phyloP scores from a whole-genome alignment of 2,888 invertebrate species.

The Endotricha flammealis region DNA sequence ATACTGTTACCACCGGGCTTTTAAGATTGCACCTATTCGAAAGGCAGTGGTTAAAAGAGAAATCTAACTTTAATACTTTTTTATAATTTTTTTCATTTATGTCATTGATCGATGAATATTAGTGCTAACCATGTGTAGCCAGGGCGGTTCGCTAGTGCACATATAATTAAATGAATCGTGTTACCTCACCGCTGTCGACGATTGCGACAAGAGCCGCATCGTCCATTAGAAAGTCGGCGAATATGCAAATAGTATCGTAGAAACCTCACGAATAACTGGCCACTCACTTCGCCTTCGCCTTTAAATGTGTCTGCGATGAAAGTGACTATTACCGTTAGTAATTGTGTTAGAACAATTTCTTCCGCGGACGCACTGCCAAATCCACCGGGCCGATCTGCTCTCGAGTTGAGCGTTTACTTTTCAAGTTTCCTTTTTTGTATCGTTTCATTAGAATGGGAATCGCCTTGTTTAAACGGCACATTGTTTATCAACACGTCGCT shows the following conservation, averaged over 20 bases:
- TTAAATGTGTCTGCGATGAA: slow-evolving; percentile 75
- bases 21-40: slow-evolving; percentile 40
- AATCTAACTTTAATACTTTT: too few relatives aligned
- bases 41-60: slow-evolving; percentile 39
- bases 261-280: slow-evolving; percentile 78
- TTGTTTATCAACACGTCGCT: slow-evolving; percentile 54
- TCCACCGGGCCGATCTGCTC: slow-evolving; percentile 26
- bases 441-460: slow-evolving; percentile 37
- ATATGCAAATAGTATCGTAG: slow-evolving; percentile 79
- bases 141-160: too few relatives aligned
- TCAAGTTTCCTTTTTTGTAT: slow-evolving; percentile 27
- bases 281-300: slow-evolving; percentile 74
- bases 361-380: slow-evolving; percentile 49
- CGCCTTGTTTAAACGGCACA: slow-evolving; percentile 42
- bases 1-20: slow-evolving; percentile 53
- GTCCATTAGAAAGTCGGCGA: slow-evolving; percentile 78
- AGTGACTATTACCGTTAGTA: slow-evolving; percentile 74
- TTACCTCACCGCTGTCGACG: slow-evolving; percentile 70
- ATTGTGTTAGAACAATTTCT: slow-evolving; percentile 69
- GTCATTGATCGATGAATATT: too few relatives aligned
- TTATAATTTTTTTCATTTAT: too few relatives aligned
- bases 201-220: slow-evolving; percentile 76
- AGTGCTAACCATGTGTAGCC: too few relatives aligned
- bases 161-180: slow-evolving; percentile 72
- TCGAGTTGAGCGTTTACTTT: slow-evolving; percentile 11